phyloP scores from a whole-genome alignment of 2,113 vertebrate species.

The Bothrops jararaca region DNA sequence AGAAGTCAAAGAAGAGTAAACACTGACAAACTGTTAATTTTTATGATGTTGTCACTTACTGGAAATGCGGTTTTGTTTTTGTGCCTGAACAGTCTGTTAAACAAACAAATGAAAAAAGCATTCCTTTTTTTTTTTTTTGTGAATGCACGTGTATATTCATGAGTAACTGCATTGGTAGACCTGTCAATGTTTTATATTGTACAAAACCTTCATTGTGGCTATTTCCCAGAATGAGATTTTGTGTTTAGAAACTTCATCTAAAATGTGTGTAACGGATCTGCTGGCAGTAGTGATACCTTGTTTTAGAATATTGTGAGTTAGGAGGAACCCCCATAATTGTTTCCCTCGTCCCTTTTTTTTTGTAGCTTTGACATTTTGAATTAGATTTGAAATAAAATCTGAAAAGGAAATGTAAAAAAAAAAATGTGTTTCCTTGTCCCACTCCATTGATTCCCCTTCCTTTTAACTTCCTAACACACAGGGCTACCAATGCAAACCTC shows the following conservation, averaged over 20 bases:
- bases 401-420: slow-evolving; percentile 73
- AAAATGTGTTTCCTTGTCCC: slow-evolving; percentile 69
- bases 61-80: slow-evolving; percentile 82
- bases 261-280: slow-evolving; percentile 80
- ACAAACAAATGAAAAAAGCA: slow-evolving; percentile 70
- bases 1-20: slow-evolving; percentile 99
- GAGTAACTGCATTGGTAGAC: slow-evolving; percentile 77
- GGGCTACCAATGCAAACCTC: slow-evolving; percentile 57
- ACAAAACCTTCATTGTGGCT: slow-evolving; percentile 78
- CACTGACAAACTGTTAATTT: slow-evolving; percentile 83
- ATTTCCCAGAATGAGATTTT: slow-evolving; percentile 74
- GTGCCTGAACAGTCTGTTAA: slow-evolving; percentile 80
- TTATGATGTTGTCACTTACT: slow-evolving; percentile 78
- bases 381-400: slow-evolving; percentile 88
- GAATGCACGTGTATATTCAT: slow-evolving; percentile 82
- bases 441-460: not conserved
- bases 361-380: slow-evolving; percentile 83
- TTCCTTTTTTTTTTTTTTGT: slow-evolving; percentile 75
- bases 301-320: slow-evolving; percentile 82
- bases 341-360: slow-evolving; percentile 70
- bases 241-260: slow-evolving; percentile 78
- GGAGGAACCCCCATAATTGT: slow-evolving; percentile 71
- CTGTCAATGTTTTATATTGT: slow-evolving; percentile 85
- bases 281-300: slow-evolving; percentile 79
- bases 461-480: slow-evolving; percentile 19